Percentiles rank a stretch among this genome's conserved stretches.
These are phyloP conservation scores for Taenaris catops DNA, from an alignment of 2,888 invertebrate species.

Conservation along the genomic window DNA sequence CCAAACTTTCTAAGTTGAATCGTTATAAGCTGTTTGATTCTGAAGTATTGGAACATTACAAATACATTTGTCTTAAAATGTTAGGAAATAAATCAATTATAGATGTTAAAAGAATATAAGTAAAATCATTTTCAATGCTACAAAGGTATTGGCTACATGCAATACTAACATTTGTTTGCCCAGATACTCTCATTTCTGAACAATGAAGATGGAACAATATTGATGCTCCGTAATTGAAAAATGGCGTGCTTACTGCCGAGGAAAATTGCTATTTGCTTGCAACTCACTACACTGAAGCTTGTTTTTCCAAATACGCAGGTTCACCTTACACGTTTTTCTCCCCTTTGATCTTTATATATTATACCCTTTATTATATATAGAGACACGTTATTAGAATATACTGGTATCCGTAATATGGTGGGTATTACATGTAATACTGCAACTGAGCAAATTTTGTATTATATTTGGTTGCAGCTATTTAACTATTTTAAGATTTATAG, in stretches of 20 bases:
- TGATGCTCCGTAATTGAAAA: conserved; percentile 76
- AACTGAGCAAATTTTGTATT: too few species aligned
- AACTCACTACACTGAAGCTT: conserved; percentile 39
- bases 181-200: conserved; percentile 39
- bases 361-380: neutral
- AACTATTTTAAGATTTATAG: too few species aligned
- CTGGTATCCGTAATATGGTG: too few species aligned
- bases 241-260: conserved; percentile 63
- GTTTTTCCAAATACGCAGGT: conserved; percentile 17
- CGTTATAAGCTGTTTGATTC: too few species aligned
- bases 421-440: too few species aligned
- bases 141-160: conserved; percentile 8
- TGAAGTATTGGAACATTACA: too few species aligned
- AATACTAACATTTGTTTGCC: conserved; percentile 11
- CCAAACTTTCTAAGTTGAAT: too few species aligned
- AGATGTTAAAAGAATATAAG: too few species aligned
- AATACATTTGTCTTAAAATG: too few species aligned
- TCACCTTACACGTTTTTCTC: conserved; percentile 7
- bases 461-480: too few species aligned
- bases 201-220: conserved; percentile 73
- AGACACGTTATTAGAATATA: too few species aligned
- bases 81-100: too few species aligned
- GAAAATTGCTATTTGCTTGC: conserved; percentile 69
- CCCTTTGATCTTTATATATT: neutral
- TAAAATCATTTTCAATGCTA: conserved; percentile 9